A percentile compares a stretch with the other conserved stretches of the same genome.
These are phyloP conservation scores for Gadus chalcogrammus DNA, from an alignment of 2,113 vertebrate species.

Conservation along the genomic window DNA sequence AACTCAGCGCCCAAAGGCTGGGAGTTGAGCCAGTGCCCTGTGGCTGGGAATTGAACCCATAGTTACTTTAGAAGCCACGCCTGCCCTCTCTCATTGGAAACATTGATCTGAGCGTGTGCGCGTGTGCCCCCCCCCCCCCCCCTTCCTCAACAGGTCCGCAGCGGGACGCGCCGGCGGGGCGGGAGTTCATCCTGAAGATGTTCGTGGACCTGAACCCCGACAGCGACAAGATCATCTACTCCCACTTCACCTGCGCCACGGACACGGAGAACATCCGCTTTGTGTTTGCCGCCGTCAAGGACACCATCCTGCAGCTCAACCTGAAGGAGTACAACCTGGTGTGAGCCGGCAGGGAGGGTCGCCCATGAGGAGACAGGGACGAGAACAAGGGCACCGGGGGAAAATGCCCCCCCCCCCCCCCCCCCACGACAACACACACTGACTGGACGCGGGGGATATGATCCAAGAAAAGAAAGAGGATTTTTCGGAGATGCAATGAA, in stretches of 20 bases:
- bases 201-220: conserved; percentile 96
- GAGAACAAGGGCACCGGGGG: conserved; percentile 25
- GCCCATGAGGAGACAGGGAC: conserved; percentile 53
- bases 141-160: conserved; percentile 77
- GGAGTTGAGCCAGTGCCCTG: no score
- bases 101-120: not conserved
- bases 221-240: conserved; percentile 96
- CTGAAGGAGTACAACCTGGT: conserved; percentile 97
- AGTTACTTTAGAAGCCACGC: not conserved
- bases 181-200: conserved; percentile 97
- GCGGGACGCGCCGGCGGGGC: conserved; percentile 86
- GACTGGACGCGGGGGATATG: conserved; percentile 64
- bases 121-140: not conserved
- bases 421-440: conserved; percentile 35
- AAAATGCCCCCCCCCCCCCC: not conserved
- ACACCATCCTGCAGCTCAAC: conserved; percentile 93
- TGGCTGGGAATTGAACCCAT: no score
- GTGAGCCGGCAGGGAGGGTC: conserved; percentile 24
- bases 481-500: conserved; percentile 62
- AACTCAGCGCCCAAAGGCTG: no score
- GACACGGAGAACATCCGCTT: conserved; percentile 96
- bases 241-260: conserved; percentile 95
- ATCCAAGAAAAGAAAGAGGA: not conserved
- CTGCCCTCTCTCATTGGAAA: not conserved
- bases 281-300: conserved; percentile 95